Evolutionary conservation across 2,797 vertebrate species (phyloP), one percentile per base, ranked within the genome.

Genomic region (Thunnus albacares): DNA sequence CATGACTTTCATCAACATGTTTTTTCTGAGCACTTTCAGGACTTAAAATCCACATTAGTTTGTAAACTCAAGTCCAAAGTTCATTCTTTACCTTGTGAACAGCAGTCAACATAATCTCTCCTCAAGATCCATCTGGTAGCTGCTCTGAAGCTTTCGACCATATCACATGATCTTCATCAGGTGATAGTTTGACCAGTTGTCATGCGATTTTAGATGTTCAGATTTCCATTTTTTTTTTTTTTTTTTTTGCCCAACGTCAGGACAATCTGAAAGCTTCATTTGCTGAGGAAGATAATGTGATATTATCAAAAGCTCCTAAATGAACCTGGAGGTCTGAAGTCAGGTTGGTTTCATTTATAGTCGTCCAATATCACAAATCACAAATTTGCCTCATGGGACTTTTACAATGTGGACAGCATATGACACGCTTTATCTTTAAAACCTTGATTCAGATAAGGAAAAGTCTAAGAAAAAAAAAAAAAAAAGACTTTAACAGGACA

Each of bases 1-100:
- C 26, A 20, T 45, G 17, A 22, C 65, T 60, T 53, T 63, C 49
- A 41, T 64, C 6, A 33, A 43, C 72, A 63, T 20, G 17, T 51
- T 20, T 20, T 18, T 18, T 15, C 6, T 49, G 45, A 49, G 17
- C 6, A 49, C 45, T 18, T 51, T 51, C 47, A 20, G 12, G 18
- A 51, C 18, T 51, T 51, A 20, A 51, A 51, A 18, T 20, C 47
- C 47, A 3, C 2, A 7, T 20, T 51, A n/a, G 47, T 18, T 20
- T 51, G 18, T 51, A 51, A 20, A 51, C 2, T 51, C 5, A 51
- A 20, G 18, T 51, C 47, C 18, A 51, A 51, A 18, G 18, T 51
- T 51, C 6, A 51, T 51, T 51, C 2, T 51, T 18, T 49, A 49
- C 6, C 47, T 49, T 49, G 15, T 49, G 9, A 49, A 49, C 18